A percentile compares a stretch with the other conserved stretches of the same genome.
phyloP scores from a whole-genome alignment of 2,888 invertebrate genomes.

The Stenodera caucasica region DNA sequence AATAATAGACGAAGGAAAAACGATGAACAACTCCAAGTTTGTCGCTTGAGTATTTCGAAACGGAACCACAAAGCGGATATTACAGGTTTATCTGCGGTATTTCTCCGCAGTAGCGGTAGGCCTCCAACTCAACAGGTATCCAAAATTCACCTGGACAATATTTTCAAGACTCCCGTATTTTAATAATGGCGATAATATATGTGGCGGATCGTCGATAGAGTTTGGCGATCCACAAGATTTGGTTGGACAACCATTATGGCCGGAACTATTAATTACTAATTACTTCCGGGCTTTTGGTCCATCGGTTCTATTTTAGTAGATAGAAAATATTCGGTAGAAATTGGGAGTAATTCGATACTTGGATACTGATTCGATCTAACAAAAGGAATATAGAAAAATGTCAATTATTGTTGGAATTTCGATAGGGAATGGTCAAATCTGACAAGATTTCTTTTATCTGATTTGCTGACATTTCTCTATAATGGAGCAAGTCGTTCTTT shows the following conservation, averaged over 20 bases:
- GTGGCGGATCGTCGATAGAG: no score
- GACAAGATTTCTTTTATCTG: not conserved
- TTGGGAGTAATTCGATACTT: no score
- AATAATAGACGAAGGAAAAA: not conserved
- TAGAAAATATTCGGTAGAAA: no score
- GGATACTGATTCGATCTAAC: not conserved
- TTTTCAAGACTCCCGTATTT: no score
- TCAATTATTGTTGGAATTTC: not conserved
- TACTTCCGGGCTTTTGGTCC: not conserved
- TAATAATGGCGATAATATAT: no score
- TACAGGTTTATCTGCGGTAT: conserved; percentile 27
- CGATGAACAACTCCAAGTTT: not conserved
- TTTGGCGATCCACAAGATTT: no score
- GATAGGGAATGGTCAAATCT: no score
- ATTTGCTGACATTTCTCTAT: not conserved
- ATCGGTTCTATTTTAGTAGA: not conserved
- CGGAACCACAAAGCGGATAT: conserved; percentile 30
- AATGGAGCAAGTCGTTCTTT: no score
- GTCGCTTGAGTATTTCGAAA: conserved; percentile 14
- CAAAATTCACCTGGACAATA: conserved; percentile 21
- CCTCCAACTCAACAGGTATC: conserved; percentile 19
- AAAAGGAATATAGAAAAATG: no score
- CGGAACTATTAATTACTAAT: not conserved
- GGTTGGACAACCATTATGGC: no score
- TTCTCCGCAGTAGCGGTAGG: not conserved